These are phyloP conservation scores for Napeogenes inachia DNA, from an alignment of 2,888 invertebrate species.

Conservation along the genomic window DNA sequence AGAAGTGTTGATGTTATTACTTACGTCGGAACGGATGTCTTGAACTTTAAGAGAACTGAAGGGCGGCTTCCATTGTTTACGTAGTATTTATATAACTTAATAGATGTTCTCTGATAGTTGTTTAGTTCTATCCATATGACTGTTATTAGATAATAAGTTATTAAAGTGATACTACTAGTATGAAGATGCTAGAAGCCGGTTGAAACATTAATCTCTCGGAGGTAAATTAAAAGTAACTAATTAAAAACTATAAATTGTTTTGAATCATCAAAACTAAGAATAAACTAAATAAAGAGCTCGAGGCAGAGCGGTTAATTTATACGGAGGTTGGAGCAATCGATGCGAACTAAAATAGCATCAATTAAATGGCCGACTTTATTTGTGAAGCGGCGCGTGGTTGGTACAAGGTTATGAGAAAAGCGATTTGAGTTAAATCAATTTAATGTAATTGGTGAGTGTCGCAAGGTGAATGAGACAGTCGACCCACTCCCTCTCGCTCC, in stretches of 20 bases:
- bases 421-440: not conserved
- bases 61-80: too few species aligned
- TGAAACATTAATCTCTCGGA: too few species aligned
- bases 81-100: too few species aligned
- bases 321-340: constrained; percentile 26
- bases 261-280: constrained; percentile 2
- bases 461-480: too few species aligned
- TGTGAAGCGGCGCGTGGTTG: constrained; percentile 44
- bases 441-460: not conserved
- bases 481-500: too few species aligned
- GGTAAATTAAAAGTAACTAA: not conserved
- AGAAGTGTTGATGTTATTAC: not conserved
- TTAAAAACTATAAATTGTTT: not conserved
- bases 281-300: not conserved
- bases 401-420: constrained; percentile 19
- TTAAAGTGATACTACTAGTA: too few species aligned
- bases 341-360: constrained; percentile 45
- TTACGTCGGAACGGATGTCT: not conserved
- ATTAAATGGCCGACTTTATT: constrained; percentile 52
- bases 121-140: too few species aligned
- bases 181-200: too few species aligned
- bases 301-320: constrained; percentile 23
- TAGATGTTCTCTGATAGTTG: too few species aligned
- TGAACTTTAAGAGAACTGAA: not conserved
- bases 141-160: too few species aligned